A percentile compares a stretch with the other conserved stretches of the same genome.
These are phyloP conservation scores for Caenorhabditis sp. DNA, from an alignment of 2,888 invertebrate species.

Conservation along the genomic window DNA sequence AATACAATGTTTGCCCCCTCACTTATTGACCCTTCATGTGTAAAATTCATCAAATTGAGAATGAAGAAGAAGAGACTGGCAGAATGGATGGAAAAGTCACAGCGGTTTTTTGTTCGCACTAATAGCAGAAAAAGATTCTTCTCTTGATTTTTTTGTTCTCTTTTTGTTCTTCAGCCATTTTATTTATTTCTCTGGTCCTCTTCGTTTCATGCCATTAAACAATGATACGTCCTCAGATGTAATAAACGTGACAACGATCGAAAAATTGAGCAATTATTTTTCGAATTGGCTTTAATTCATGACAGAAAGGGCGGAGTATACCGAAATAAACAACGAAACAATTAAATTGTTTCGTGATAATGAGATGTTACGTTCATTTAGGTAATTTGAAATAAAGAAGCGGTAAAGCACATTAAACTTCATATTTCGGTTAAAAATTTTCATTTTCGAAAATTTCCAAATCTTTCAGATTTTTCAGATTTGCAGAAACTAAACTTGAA, in stretches of 20 bases:
- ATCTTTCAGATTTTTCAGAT: neutral
- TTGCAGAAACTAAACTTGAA: too few species aligned
- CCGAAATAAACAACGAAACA: too few species aligned
- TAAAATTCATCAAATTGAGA: neutral
- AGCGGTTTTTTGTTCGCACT: slow-evolving; percentile 1
- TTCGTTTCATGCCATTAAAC: neutral
- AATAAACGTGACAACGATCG: neutral
- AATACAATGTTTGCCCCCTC: neutral
- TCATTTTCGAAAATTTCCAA: too few species aligned
- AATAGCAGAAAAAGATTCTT: neutral
- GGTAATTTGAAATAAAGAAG: too few species aligned
- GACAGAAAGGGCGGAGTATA: neutral
- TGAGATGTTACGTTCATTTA: too few species aligned
- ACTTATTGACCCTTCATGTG: neutral
- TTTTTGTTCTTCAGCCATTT: neutral
- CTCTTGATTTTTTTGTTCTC: neutral
- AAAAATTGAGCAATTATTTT: neutral
- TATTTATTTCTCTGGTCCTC: slow-evolving; percentile 1
- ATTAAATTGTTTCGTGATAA: too few species aligned
- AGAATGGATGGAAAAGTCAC: neutral
- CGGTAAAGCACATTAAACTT: too few species aligned
- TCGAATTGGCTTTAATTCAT: neutral
- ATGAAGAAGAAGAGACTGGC: neutral
- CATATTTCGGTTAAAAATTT: too few species aligned
- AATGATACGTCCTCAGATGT: neutral